phyloP scores from a whole-genome alignment of 2,888 invertebrate species.

The Harpagoxenus sublaevis region DNA sequence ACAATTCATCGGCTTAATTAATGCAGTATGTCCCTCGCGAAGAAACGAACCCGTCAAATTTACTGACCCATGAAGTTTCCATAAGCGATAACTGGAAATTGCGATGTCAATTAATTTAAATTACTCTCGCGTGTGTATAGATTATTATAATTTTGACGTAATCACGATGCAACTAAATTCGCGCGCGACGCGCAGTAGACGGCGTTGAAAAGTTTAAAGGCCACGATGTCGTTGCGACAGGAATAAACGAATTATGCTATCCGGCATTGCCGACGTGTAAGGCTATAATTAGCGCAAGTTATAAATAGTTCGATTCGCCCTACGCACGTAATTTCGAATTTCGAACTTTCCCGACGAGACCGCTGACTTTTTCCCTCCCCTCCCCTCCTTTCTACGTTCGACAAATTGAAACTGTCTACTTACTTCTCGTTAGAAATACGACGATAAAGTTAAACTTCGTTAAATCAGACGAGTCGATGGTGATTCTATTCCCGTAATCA shows the following conservation, averaged over 20 bases:
- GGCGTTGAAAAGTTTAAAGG: constrained; percentile 49
- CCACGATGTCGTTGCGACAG: constrained; percentile 32
- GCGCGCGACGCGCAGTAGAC: constrained; percentile 7
- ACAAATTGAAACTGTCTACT: constrained; percentile 52
- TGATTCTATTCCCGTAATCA: constrained; percentile 69
- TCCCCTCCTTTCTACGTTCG: constrained; percentile 21
- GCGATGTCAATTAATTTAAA: constrained; percentile 48
- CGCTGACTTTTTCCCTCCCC: constrained; percentile 9
- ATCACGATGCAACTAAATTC: constrained; percentile 40
- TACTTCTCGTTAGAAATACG: constrained; percentile 39
- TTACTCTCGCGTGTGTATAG: constrained; percentile 29
- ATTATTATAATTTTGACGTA: constrained; percentile 44
- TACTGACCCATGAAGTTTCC: not conserved
- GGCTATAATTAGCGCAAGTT: constrained; percentile 37
- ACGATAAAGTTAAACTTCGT: constrained; percentile 46
- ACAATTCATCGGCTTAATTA: constrained; percentile 28
- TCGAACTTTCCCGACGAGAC: constrained; percentile 45
- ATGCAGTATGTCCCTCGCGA: not conserved
- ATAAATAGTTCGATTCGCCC: constrained; percentile 30
- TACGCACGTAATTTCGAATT: constrained; percentile 52
- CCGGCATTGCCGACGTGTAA: constrained; percentile 2
- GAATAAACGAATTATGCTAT: constrained; percentile 41
- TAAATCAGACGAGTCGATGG: constrained; percentile 52
- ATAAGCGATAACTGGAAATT: constrained; percentile 27
- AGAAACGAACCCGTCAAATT: constrained; percentile 4